phyloP scores from a whole-genome alignment of 2,888 invertebrate species.

The Neelides folsomi region DNA sequence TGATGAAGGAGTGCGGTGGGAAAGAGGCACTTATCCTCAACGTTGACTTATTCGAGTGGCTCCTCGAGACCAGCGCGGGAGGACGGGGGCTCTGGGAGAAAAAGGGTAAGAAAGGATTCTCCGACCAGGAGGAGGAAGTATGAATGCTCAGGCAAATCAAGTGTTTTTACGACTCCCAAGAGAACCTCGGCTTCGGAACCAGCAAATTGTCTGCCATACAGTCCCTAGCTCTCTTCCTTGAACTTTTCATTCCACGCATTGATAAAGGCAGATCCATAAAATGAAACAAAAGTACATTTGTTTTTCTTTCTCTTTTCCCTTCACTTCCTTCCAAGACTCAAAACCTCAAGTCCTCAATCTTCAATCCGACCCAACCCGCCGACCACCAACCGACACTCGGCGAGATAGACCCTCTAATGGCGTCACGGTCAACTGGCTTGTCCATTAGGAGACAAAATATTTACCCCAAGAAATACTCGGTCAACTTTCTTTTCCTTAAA shows the following conservation, averaged over 20 bases:
- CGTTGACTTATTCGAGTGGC: not conserved
- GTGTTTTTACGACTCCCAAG: constrained; percentile 33
- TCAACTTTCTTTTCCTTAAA: too few relatives aligned
- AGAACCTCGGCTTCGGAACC: constrained; percentile 23
- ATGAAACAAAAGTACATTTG: constrained; percentile 29
- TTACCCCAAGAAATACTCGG: constrained; percentile 7
- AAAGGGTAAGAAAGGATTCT: not conserved
- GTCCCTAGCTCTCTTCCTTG: constrained; percentile 29
- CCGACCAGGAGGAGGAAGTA: constrained; percentile 9
- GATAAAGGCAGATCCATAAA: constrained; percentile 26
- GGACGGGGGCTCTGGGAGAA: not conserved
- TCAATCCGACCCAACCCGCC: constrained; percentile 1
- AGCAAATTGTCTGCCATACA: constrained; percentile 33
- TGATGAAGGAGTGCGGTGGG: constrained; percentile 16
- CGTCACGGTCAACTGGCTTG: constrained; percentile 23
- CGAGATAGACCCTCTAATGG: constrained; percentile 5
- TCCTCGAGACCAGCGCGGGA: not conserved
- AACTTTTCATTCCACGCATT: constrained; percentile 28
- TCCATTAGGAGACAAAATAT: constrained; percentile 20
- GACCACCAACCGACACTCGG: constrained; percentile 4
- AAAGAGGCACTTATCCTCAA: not conserved
- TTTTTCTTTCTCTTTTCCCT: constrained; percentile 9
- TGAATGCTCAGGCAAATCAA: constrained; percentile 33
- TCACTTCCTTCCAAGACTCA: not conserved
- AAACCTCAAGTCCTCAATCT: not conserved